Percentiles rank a stretch among this genome's conserved stretches.
These are phyloP conservation scores for Poeciliopsis prolifica DNA, from an alignment of 2,113 vertebrate species.

Conservation along the genomic window DNA sequence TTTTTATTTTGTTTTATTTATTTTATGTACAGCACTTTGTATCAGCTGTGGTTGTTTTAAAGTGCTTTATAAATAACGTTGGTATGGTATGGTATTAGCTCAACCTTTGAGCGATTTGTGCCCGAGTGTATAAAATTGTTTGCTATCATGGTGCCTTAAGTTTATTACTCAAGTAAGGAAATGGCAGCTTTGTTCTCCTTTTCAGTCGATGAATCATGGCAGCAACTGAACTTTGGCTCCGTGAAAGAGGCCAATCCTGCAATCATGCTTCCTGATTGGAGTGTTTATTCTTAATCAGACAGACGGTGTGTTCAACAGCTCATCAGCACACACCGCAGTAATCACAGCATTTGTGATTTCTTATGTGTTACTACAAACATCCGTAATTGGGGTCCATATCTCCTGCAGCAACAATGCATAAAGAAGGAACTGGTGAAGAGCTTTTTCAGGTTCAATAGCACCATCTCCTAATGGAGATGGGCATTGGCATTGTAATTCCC, in stretches of 20 bases:
- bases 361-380: constrained; percentile 47
- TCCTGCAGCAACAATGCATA: constrained; percentile 6
- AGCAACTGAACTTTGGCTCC: constrained; percentile 44
- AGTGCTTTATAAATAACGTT: no score
- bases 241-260: constrained; percentile 46
- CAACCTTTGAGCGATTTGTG: constrained; percentile 5
- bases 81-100: not conserved
- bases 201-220: constrained; percentile 45
- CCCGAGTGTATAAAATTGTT: constrained; percentile 3
- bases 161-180: not conserved
- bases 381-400: constrained; percentile 55
- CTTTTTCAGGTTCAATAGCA: constrained; percentile 43
- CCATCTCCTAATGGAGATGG: constrained; percentile 12
- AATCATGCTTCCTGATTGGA: constrained; percentile 73
- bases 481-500: constrained; percentile 39
- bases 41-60: no score
- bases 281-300: constrained; percentile 64
- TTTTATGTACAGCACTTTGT: no score
- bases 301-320: constrained; percentile 31
- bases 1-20: no score
- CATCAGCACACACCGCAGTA: constrained; percentile 39
- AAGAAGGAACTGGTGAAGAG: constrained; percentile 21
- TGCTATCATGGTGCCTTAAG: not conserved
- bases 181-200: not conserved
- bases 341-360: constrained; percentile 65